Conservation (phyloP, 2,888 invertebrate genomes). For the Platerodrilus igneus region DNA sequence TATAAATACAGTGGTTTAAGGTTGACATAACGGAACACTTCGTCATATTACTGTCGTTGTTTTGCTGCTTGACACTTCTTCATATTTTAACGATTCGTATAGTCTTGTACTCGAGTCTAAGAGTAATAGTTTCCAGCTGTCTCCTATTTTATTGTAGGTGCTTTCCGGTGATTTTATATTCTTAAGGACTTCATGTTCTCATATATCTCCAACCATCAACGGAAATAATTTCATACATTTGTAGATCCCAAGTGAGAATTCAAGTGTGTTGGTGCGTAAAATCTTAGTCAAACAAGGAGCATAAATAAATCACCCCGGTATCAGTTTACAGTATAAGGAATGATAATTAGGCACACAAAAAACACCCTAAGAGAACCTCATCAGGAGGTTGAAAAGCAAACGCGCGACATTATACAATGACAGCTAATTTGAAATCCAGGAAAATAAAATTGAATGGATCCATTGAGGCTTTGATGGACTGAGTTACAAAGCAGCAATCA, state of each 20-base stretch:
- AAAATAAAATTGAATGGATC: slow-evolving; percentile 39
- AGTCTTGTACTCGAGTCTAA: slow-evolving; percentile 32
- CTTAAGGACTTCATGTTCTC: too few species aligned
- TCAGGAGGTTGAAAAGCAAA: slow-evolving; percentile 20
- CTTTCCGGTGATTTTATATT: slow-evolving; percentile 33
- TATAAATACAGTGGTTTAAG: slow-evolving; percentile 32
- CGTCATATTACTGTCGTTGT: slow-evolving; percentile 37
- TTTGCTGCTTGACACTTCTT: slow-evolving; percentile 41
- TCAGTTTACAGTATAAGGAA: slow-evolving; percentile 30
- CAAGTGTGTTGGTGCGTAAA: slow-evolving; percentile 16
- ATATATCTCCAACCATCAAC: too few species aligned
- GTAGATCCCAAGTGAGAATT: too few species aligned
- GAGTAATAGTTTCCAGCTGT: slow-evolving; percentile 39
- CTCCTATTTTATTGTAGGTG: slow-evolving; percentile 31
- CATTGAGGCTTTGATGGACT: slow-evolving; percentile 39
- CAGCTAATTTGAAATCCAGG: slow-evolving; percentile 44
- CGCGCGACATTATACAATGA: slow-evolving; percentile 38
- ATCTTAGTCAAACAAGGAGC: slow-evolving; percentile 21
- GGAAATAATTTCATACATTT: too few species aligned
- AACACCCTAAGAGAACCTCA: slow-evolving; percentile 21
- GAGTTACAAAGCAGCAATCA: slow-evolving; percentile 44
- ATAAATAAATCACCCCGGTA: slow-evolving; percentile 30
- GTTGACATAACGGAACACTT: slow-evolving; percentile 36
- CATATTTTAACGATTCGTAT: slow-evolving; percentile 42
- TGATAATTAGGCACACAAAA: slow-evolving; percentile 32